Evolutionary conservation across 2,888 invertebrate genomes (phyloP).

Genomic region (Pterobdella sp.): DNA sequence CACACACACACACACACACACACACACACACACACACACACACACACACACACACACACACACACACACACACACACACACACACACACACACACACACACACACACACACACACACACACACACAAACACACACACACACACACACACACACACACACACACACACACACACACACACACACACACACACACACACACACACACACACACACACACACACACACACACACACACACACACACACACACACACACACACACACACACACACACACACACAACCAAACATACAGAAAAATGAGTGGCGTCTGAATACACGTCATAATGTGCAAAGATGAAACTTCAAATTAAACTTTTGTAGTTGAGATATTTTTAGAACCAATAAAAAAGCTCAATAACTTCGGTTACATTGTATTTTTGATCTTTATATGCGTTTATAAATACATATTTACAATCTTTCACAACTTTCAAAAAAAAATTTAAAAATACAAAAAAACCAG

Average conservation of each 20-base stretch:
- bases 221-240: slow-evolving; percentile 15
- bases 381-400: no score
- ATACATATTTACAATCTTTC: no score
- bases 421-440: no score
- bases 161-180: slow-evolving; percentile 18
- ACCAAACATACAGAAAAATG: not conserved
- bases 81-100: slow-evolving; percentile 20
- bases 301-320: no score
- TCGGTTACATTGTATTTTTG: no score
- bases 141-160: slow-evolving; percentile 21
- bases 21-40: slow-evolving; percentile 16
- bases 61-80: slow-evolving; percentile 17
- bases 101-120: slow-evolving; percentile 22
- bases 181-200: slow-evolving; percentile 4
- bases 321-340: no score
- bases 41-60: slow-evolving; percentile 14
- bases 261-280: slow-evolving; percentile 19
- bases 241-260: slow-evolving; percentile 9
- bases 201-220: slow-evolving; percentile 6
- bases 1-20: slow-evolving; percentile 15
- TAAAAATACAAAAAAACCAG: no score
- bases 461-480: no score
- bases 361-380: no score
- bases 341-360: no score
- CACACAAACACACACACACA: slow-evolving; percentile 25